phyloP scores from a whole-genome alignment of 2,888 invertebrate species.

The Athalia rosae region DNA sequence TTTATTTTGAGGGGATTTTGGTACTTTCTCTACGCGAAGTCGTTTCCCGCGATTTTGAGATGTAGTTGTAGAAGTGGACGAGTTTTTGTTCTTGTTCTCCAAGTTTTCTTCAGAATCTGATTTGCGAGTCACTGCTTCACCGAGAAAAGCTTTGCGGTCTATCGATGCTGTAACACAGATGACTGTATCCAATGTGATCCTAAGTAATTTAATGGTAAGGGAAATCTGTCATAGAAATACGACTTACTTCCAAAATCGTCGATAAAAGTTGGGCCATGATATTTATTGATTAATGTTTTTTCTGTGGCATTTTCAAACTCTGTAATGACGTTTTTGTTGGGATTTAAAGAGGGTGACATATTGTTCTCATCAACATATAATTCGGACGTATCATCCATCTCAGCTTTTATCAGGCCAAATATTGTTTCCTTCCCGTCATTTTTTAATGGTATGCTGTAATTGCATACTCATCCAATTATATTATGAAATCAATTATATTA shows the following conservation, averaged over 20 bases:
- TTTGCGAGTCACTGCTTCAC: neutral
- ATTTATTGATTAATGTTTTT: neutral
- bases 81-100: slow-evolving; percentile 44
- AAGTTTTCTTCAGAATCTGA: slow-evolving; percentile 47
- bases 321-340: neutral
- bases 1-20: neutral
- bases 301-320: neutral
- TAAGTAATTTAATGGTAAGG: neutral
- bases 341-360: neutral
- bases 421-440: slow-evolving; percentile 55
- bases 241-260: slow-evolving; percentile 37
- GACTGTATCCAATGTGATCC: neutral
- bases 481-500: neutral
- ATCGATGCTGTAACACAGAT: slow-evolving; percentile 45
- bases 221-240: slow-evolving; percentile 34
- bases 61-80: neutral
- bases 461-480: slow-evolving; percentile 25
- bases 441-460: slow-evolving; percentile 51
- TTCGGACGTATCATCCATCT: slow-evolving; percentile 51
- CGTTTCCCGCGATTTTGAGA: neutral
- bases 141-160: slow-evolving; percentile 42
- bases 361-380: slow-evolving; percentile 44
- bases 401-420: slow-evolving; percentile 60
- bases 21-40: neutral
- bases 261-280: neutral